Evolutionary conservation across 2,113 vertebrate species (phyloP).

Genomic region (Carassius gibelio): DNA sequence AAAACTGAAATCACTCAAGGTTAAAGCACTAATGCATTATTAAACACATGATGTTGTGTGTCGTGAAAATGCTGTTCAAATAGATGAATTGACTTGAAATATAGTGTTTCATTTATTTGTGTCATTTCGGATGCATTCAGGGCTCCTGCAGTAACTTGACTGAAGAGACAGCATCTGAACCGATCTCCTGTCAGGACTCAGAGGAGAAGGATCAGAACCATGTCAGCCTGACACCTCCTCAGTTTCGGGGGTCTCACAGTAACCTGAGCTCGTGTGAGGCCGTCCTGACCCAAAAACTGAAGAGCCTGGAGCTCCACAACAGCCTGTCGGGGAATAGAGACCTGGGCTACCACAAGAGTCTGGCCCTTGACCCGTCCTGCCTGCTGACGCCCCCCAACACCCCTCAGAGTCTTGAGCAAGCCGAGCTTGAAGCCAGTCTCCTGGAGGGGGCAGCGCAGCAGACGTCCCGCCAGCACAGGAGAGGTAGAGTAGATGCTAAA

Average conservation of each 20-base stretch:
- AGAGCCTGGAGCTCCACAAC: conserved; percentile 75
- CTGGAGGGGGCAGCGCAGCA: conserved; percentile 58
- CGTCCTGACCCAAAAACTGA: conserved; percentile 74
- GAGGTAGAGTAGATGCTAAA: conserved; percentile 57
- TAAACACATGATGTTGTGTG: neutral
- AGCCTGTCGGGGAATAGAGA: conserved; percentile 65
- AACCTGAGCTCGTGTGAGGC: conserved; percentile 72
- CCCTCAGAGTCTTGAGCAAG: conserved; percentile 73
- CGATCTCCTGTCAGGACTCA: conserved; percentile 14
- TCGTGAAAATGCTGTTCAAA: neutral
- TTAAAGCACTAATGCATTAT: neutral
- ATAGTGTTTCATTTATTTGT: neutral
- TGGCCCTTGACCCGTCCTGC: conserved; percentile 80
- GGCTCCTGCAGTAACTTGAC: conserved; percentile 17
- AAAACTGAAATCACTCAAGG: neutral
- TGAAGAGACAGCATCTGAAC: conserved; percentile 47
- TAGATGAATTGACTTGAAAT: neutral
- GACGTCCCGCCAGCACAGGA: conserved; percentile 48
- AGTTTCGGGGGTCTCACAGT: conserved; percentile 44
- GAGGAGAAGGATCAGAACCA: conserved; percentile 12
- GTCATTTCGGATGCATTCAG: conserved; percentile 1
- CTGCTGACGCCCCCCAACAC: conserved; percentile 80
- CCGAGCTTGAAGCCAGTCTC: conserved; percentile 67
- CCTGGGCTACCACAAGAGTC: conserved; percentile 69
- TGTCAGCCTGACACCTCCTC: conserved; percentile 37